Evolutionary conservation across 2,888 invertebrate genomes (phyloP).

Genomic region (Brachypalpus laphriformis): DNA sequence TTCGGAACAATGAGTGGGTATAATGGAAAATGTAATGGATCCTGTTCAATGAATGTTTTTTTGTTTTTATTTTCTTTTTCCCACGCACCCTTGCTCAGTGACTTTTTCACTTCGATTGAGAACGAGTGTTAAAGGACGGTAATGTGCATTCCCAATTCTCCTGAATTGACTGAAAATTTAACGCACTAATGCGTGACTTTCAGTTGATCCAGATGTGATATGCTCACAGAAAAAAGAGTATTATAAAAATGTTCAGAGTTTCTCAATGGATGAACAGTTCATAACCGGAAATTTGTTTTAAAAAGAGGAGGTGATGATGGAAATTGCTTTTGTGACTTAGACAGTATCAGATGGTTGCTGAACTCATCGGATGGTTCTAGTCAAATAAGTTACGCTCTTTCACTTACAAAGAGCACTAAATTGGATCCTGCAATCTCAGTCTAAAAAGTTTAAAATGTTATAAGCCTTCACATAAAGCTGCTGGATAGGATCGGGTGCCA

Average conservation of each 20-base stretch:
- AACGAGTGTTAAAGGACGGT: background rate
- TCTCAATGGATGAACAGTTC: background rate
- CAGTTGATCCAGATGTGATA: background rate
- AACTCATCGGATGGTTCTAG: too few species aligned
- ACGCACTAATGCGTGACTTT: background rate
- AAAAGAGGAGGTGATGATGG: too few species aligned
- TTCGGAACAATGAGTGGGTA: constrained; percentile 32
- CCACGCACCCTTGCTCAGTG: background rate
- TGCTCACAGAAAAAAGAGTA: background rate
- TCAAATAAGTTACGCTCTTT: too few species aligned
- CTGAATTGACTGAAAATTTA: background rate
- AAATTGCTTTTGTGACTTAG: too few species aligned
- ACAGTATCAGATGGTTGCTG: too few species aligned
- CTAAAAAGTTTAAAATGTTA: too few species aligned
- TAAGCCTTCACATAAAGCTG: too few species aligned
- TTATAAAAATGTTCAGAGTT: too few species aligned
- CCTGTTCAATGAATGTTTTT: constrained; percentile 32
- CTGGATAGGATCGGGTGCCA: too few species aligned
- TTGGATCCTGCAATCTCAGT: too few species aligned
- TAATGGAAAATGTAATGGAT: constrained; percentile 55
- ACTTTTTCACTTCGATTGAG: background rate
- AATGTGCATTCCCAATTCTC: background rate
- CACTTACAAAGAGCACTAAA: too few species aligned
- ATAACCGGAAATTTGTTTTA: too few species aligned
- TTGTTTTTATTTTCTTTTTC: background rate